Evolutionary conservation across 2,113 vertebrate genomes (phyloP).

Genomic region (Eurystomus gularis): DNA sequence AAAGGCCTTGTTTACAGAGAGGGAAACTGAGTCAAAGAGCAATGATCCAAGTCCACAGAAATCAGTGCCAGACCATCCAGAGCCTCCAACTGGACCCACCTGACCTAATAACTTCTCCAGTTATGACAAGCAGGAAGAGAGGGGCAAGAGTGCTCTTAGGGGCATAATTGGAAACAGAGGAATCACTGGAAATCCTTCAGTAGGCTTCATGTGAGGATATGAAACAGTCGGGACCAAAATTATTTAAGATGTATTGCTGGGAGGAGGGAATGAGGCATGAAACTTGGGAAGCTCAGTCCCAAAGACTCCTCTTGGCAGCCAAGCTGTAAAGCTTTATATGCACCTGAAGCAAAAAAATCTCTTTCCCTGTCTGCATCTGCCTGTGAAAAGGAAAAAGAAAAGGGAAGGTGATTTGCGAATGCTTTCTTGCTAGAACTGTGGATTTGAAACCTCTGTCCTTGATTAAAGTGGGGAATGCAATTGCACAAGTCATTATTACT

Average conservation of each 20-base stretch:
- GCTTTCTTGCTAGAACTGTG: neutral
- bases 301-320: neutral
- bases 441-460: neutral
- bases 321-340: neutral
- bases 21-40: neutral
- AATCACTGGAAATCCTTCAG: neutral
- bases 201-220: neutral
- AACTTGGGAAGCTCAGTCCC: neutral
- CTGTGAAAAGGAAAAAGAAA: neutral
- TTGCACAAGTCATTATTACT: slow-evolving; percentile 25
- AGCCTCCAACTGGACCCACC: neutral
- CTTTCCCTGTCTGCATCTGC: neutral
- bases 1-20: neutral
- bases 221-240: neutral
- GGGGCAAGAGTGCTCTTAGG: neutral
- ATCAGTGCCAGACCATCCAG: neutral
- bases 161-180: neutral
- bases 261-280: neutral
- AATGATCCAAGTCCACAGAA: neutral
- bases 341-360: neutral
- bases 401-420: neutral
- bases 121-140: neutral
- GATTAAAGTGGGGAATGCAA: slow-evolving; percentile 32
- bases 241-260: neutral
- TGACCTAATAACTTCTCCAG: neutral